A percentile compares a stretch with the other conserved stretches of the same genome.
Evolutionary conservation across 2,113 vertebrate genomes (phyloP).

Genomic region (Gadus chalcogrammus): DNA sequence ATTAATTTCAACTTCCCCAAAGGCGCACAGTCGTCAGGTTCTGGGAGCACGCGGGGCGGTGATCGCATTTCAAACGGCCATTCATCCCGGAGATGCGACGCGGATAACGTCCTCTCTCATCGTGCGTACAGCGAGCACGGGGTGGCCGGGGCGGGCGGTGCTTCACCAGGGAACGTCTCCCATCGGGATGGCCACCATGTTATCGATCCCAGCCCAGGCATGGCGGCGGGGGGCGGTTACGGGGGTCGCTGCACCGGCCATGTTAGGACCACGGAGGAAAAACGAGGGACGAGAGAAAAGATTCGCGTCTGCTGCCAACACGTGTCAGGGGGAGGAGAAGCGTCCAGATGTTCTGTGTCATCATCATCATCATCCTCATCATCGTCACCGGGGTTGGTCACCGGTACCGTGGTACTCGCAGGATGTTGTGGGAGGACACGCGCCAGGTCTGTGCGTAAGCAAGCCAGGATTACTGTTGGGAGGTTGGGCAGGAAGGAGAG

Average conservation of each 20-base stretch:
- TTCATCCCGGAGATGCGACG: not conserved
- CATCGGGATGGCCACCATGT: slow-evolving; percentile 55
- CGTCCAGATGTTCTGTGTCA: slow-evolving; percentile 37
- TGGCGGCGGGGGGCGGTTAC: slow-evolving; percentile 44
- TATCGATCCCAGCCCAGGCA: slow-evolving; percentile 61
- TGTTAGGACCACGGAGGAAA: slow-evolving; percentile 19
- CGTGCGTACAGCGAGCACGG: not conserved
- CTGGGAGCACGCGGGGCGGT: not conserved
- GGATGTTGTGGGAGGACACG: slow-evolving; percentile 11
- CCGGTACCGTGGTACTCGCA: slow-evolving; percentile 12
- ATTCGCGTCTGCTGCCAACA: slow-evolving; percentile 3
- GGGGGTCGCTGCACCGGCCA: slow-evolving; percentile 31
- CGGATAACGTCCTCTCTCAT: slow-evolving; percentile 9
- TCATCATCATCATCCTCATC: no score
- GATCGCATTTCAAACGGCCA: slow-evolving; percentile 1
- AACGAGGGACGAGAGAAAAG: slow-evolving; percentile 4
- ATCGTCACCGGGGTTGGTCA: slow-evolving; percentile 34
- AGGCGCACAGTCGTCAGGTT: no score
- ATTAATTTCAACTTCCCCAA: not conserved
- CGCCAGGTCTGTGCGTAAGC: slow-evolving; percentile 1
- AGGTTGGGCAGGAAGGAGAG: slow-evolving; percentile 10
- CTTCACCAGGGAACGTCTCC: slow-evolving; percentile 53
- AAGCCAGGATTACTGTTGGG: slow-evolving; percentile 14
- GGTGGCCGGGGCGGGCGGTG: slow-evolving; percentile 27
- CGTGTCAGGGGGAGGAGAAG: slow-evolving; percentile 1